Evolutionary conservation across 92 coral and sea anemone genomes (phyloP), one percentile per base, ranked within the genome.

Genomic region (Zoanthus sociatus): DNA sequence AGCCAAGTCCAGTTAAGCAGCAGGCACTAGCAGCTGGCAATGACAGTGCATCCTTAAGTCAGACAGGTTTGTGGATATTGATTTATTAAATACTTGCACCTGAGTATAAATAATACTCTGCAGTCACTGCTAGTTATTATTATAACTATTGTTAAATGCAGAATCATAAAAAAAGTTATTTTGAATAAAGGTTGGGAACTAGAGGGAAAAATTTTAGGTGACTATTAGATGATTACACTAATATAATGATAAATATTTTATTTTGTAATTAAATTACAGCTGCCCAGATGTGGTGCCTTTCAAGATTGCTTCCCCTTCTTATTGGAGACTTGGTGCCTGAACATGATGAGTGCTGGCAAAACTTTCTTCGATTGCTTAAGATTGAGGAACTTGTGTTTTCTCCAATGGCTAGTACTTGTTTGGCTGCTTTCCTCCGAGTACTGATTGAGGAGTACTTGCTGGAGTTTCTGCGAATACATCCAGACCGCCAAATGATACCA

Each of bases 261-360:
- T 37, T 2, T 37, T 37, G 42, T 37, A 37, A 37, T 37, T 37
- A 37, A 37, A 37, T 37, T 37, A 37, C 77, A 72, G 77, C 77
- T 11, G 16, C 77, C 7, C 55, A 72, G 77, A 72, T 72, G 77
- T 72, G 77, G 77, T 44, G 77, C 55, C 55, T 72, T 16, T 20
- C 9, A 72, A 72, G 77, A 42, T 53, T 72, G 8, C 77, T 45
- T 13, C 55, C 77, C 16, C 16, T 72, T 1, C 13, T 72, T 17
- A 15, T 72, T 1, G 55, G 77, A 1, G 77, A 72, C 54, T 5
- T 11, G 7, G 4, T 72, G 15, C 77, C 77, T 3, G 77, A 44
- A 37, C 20, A 11, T 11, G 77, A 72, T 72, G 54, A 17, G 21
- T 20, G 16, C 77, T 44, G 55, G 77, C 5, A 14, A 51, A 20